Evolutionary conservation across 1,140 invertebrate genomes (phyloP), one percentile per base, ranked within the genome.

Genomic region (Ceratina australensis): DNA sequence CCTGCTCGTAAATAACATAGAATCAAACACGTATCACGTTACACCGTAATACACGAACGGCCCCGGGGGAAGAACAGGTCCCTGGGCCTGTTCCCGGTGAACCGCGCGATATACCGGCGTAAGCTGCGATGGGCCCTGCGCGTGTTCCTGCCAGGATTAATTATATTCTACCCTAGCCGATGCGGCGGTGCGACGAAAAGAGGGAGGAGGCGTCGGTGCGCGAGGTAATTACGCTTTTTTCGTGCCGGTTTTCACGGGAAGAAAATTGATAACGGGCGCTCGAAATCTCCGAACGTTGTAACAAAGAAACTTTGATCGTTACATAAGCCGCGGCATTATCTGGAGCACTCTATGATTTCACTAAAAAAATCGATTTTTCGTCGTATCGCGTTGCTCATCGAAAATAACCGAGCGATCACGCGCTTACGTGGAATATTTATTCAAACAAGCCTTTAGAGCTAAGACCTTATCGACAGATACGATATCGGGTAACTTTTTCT

Each of bases 1-100:
- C 84, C 84, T 83, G 78, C 78, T 64, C 59, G 80, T 83, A 86
- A 86, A 86, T 86, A 86, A 86, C 71, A 86, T 86, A 81, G 84
- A 83, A 86, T 86, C 80, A 86, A 85, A 85, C 68, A 66, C 72
- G 84, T 85, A 80, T 86, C 84, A 33, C 42, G 84, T 86, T 86
- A 86, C 84, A 81, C 79, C 64, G 82, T 84, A 84, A 84, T 84
- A 83, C 72, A 76, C 77, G 59, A 49, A 13, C 67, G 69, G 49
- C 64, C 76, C 47, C 47, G 54, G 65, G 24, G 26, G 24, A 47
- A 22, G 57, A 82, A 83, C 80, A 79, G 81, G 81, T 79, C 76
- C 65, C 33, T 54, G 68, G 71, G 63, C 50, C 33, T 42, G 33
- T 42, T 42, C 33, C 76, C n/a, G 22, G 60, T 7, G 64, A 57